Base-by-base conservation (phyloP, 2,113 vertebrate genomes). In the Ibidorhyncha struthersii region DNA sequence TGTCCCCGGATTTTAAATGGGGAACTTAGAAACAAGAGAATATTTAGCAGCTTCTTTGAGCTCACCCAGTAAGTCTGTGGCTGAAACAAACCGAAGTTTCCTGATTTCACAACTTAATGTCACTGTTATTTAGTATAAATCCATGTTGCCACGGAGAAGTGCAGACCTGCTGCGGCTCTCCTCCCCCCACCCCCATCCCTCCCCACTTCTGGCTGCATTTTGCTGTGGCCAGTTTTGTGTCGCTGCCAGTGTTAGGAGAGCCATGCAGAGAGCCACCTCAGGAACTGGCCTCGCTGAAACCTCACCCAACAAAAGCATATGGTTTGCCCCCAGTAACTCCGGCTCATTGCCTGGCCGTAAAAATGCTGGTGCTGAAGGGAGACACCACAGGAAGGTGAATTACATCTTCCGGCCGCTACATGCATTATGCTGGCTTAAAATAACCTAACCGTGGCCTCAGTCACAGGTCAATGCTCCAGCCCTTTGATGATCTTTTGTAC, bases 291-390 rank as follows among this genome's bases (percentile, higher is more conserved):
- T 6, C 13, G 25, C 43, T 36, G 18, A 36, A 34, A 29, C 36
- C 20, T 32, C 30, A 30, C 56, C 55, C 41, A 13, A 0, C 2
- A 30, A 12, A 11, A 47, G 19, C 26, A 11, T 4, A 2, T 0
- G 6, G 8, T 67, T 22, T 13, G 29, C 21, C 41, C 22, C 14
- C 30, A 0, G 38, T 12, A 34, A 41, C 58, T 10, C 9, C 67
- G 43, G 27, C 25, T 21, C 17, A 11, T 8, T 30, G n/a, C 43
- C 43, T 13, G 40, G 20, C 82, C 19, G 5, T 14, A 16, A 8
- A 10, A 19, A 38, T 4, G 18, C 21, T 21, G 8, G 2, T 10
- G 67, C 81, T 74, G 81, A 18, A 58, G 47, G 43, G 47, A 82
- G 30, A 9, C 15, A 14, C 41, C 29, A 2, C 14, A 13, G 53